phyloP scores from a whole-genome alignment of 2,797 vertebrate species.

The Girardinus metallicus region DNA sequence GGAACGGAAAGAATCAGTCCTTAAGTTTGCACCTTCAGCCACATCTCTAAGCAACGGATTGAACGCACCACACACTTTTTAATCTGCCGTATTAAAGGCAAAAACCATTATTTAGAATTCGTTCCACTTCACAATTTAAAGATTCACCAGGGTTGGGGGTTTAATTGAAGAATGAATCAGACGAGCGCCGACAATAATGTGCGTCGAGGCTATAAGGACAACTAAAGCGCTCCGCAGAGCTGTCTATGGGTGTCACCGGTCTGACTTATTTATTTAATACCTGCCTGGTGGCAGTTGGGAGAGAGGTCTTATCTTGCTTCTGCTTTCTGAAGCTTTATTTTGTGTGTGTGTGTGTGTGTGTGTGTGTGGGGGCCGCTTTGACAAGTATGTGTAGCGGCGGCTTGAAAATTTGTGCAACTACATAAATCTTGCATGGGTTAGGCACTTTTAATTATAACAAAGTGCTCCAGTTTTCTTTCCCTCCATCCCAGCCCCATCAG shows the following conservation, averaged over 20 bases:
- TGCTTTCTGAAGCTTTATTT: constrained; percentile 16
- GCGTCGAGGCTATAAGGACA: neutral
- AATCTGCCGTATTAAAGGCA: neutral
- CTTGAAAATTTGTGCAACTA: constrained; percentile 49
- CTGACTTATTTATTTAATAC: constrained; percentile 66
- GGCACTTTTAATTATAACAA: constrained; percentile 81
- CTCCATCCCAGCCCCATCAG: constrained; percentile 34
- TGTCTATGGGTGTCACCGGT: constrained; percentile 46
- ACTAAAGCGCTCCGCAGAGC: constrained; percentile 24
- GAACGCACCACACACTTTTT: neutral
- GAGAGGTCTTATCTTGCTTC: constrained; percentile 24
- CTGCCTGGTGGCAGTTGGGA: constrained; percentile 29
- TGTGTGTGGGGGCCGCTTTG: constrained; percentile 6
- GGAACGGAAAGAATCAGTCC: neutral
- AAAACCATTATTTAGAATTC: neutral
- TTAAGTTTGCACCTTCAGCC: neutral
- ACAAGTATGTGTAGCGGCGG: constrained; percentile 24
- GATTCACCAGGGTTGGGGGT: neutral
- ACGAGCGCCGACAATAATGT: constrained; percentile 3
- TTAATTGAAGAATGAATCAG: constrained; percentile 8
- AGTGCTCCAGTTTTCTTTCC: constrained; percentile 60
- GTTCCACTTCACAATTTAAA: constrained; percentile 1
- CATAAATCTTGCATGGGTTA: constrained; percentile 67
- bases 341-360: constrained; percentile 2
- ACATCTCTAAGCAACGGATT: no score